Percentiles rank a stretch among this genome's conserved stretches.
These are phyloP conservation scores for Morinoia aosen DNA, from an alignment of 2,888 invertebrate species.

Conservation along the genomic window DNA sequence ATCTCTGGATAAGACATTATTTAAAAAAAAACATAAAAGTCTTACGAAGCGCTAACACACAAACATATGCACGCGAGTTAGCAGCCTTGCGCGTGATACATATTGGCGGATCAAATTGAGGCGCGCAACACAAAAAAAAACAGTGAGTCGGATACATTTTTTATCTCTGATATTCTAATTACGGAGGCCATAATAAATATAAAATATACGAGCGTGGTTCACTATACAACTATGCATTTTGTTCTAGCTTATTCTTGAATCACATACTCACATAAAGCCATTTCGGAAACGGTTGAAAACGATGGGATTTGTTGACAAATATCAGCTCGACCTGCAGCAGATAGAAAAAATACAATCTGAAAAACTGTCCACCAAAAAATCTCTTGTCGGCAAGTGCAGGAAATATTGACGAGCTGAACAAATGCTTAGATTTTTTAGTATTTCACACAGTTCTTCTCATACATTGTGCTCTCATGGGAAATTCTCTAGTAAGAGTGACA, in stretches of 20 bases:
- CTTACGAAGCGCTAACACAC: no score
- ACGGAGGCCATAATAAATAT: no score
- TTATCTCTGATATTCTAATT: no score
- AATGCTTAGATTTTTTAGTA: no score
- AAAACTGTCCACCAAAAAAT: background rate
- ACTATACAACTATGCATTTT: background rate
- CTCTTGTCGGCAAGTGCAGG: background rate
- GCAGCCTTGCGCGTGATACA: no score
- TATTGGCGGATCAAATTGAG: no score
- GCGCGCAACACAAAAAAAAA: no score
- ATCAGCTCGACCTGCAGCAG: background rate
- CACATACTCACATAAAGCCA: background rate
- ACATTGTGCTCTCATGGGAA: background rate
- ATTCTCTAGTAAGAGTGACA: background rate
- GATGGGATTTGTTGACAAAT: background rate
- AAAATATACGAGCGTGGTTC: no score
- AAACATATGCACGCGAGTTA: no score
- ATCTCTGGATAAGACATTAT: no score
- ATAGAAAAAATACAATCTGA: background rate
- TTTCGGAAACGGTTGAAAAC: background rate
- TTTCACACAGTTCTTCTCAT: background rate
- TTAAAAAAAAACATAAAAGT: background rate
- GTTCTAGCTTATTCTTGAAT: background rate
- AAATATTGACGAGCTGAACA: background rate
- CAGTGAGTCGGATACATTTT: no score